phyloP scores from a whole-genome alignment of 2,113 vertebrate genomes.

The Muntiacus reevesi region DNA sequence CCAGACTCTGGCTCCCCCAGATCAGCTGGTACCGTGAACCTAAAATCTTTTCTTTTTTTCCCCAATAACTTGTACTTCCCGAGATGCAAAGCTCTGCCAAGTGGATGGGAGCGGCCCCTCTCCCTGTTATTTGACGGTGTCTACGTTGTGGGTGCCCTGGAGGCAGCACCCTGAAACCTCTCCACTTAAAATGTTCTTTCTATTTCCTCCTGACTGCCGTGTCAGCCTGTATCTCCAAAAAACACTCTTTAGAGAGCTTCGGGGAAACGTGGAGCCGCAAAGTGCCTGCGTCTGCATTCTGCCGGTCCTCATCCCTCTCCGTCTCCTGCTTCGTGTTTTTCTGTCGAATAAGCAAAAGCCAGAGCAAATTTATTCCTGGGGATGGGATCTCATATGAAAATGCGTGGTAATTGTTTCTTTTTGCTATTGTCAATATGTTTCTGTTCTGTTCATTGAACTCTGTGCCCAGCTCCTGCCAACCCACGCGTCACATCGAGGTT shows the following conservation, averaged over 20 bases:
- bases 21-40: background rate
- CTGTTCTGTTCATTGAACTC: constrained; percentile 51
- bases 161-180: background rate
- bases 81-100: background rate
- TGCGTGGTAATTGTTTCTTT: constrained; percentile 63
- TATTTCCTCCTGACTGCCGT: background rate
- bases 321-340: background rate
- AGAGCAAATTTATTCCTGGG: constrained; percentile 49
- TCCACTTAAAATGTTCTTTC: background rate
- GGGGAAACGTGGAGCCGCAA: background rate
- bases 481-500: background rate
- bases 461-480: background rate
- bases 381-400: constrained; percentile 52
- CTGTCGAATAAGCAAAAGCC: constrained; percentile 72
- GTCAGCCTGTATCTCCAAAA: background rate
- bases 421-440: constrained; percentile 60
- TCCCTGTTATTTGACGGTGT: background rate
- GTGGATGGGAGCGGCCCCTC: background rate
- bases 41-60: background rate
- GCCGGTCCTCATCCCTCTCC: background rate
- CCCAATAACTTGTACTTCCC: background rate
- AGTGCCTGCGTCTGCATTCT: constrained; percentile 57
- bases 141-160: background rate
- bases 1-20: background rate
- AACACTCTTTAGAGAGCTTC: background rate